Percentiles rank a stretch among this genome's conserved stretches.
phyloP scores from a whole-genome alignment of 2,113 vertebrate genomes.

The Hirundichthys speculiger region DNA sequence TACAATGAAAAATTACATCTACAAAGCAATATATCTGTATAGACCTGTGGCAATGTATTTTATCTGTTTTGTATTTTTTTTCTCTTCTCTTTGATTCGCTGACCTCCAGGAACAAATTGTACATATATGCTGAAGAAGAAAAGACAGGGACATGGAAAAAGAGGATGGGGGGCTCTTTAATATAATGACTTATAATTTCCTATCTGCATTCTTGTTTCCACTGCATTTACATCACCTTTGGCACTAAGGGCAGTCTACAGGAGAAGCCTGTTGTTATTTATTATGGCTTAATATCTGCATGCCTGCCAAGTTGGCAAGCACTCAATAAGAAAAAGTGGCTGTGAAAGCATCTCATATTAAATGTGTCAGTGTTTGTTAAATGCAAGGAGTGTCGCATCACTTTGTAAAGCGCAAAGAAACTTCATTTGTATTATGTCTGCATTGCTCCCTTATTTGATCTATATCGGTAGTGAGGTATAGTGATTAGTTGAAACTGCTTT shows the following conservation, averaged over 20 bases:
- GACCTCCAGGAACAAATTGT: constrained; percentile 1
- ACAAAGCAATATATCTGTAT: neutral
- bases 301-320: constrained; percentile 59
- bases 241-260: constrained; percentile 35
- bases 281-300: constrained; percentile 67
- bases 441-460: constrained; percentile 55
- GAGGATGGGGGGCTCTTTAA: constrained; percentile 14
- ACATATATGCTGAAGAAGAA: constrained; percentile 16
- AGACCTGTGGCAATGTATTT: constrained; percentile 2
- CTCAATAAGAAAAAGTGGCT: constrained; percentile 66
- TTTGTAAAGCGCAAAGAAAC: constrained; percentile 49
- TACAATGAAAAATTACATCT: constrained; percentile 36
- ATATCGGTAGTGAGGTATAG: constrained; percentile 18
- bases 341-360: constrained; percentile 66
- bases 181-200: constrained; percentile 55
- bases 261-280: constrained; percentile 61
- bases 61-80: constrained; percentile 4
- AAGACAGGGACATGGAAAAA: constrained; percentile 8
- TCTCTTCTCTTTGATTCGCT: constrained; percentile 2
- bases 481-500: constrained; percentile 54
- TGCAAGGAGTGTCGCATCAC: constrained; percentile 43
- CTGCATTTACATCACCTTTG: constrained; percentile 45
- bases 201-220: constrained; percentile 42
- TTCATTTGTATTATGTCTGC: constrained; percentile 61
- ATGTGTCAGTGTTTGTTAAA: constrained; percentile 66